A percentile compares a stretch with the other conserved stretches of the same genome.
Conservation (phyloP, 2,113 vertebrate species). For the Calyptommatus sinebrachiatus region DNA sequence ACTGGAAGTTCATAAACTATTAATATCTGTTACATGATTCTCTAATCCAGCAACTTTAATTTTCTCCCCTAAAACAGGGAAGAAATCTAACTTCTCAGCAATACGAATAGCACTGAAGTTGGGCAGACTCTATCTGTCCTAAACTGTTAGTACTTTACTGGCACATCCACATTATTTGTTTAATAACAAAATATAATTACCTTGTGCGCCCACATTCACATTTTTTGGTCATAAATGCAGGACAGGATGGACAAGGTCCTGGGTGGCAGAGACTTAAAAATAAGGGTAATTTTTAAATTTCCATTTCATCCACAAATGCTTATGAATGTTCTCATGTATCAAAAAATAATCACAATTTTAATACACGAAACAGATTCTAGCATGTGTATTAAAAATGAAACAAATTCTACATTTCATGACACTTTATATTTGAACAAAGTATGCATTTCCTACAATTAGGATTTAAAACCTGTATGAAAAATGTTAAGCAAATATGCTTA, state of each 20-base stretch:
- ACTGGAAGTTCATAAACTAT: neutral
- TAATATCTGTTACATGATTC: neutral
- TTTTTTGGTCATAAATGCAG: conserved; percentile 89
- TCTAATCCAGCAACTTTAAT: neutral
- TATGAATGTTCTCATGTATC: neutral
- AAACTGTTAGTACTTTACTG: neutral
- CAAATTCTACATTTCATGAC: neutral
- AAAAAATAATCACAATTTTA: conserved; percentile 5
- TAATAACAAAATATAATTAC: conserved; percentile 67
- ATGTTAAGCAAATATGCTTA: neutral
- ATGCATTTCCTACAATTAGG: neutral
- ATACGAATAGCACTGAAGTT: no score
- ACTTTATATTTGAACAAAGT: neutral
- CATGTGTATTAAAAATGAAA: neutral
- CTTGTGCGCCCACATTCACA: conserved; percentile 92
- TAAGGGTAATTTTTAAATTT: conserved; percentile 30
- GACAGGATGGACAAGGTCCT: conserved; percentile 94
- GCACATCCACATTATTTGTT: neutral
- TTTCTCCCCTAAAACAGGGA: neutral
- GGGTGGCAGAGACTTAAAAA: conserved; percentile 90
- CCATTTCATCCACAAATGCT: neutral
- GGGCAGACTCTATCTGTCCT: no score
- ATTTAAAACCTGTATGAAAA: neutral
- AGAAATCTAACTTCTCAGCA: no score
- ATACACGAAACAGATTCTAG: neutral